Evolutionary conservation across 2,797 vertebrate genomes (phyloP).

Genomic region (Pseudocheirus occidentalis): DNA sequence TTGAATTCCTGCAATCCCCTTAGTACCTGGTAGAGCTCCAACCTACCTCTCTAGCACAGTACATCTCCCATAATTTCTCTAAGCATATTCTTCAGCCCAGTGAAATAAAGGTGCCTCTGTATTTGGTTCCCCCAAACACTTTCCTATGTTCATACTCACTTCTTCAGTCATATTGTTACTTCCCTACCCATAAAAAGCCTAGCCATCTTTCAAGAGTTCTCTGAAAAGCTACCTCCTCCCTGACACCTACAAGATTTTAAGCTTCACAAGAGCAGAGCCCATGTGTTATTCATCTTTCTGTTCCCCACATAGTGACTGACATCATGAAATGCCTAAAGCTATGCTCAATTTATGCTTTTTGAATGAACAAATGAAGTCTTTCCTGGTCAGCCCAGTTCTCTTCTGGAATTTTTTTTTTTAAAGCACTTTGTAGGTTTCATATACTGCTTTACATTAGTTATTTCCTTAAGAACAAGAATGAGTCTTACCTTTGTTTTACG

Average conservation of each 20-base stretch:
- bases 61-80: background rate
- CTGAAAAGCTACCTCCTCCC: background rate
- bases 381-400: background rate
- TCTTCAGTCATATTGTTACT: background rate
- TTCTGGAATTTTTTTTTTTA: background rate
- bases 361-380: background rate
- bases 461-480: background rate
- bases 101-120: background rate
- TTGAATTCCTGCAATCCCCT: background rate
- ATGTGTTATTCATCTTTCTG: background rate
- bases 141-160: background rate
- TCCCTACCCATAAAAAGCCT: background rate
- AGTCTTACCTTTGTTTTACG: background rate
- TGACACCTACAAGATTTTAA: background rate
- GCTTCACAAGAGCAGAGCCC: background rate
- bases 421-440: background rate
- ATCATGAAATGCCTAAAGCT: background rate
- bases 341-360: background rate
- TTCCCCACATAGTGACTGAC: background rate
- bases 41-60: background rate
- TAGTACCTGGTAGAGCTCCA: background rate
- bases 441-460: background rate
- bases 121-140: background rate
- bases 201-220: background rate
- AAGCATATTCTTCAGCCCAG: background rate